Percentiles rank a stretch among this genome's conserved stretches.
These are phyloP conservation scores for Omphaloscelis lunosa DNA, from an alignment of 2,888 invertebrate species.

Conservation along the genomic window DNA sequence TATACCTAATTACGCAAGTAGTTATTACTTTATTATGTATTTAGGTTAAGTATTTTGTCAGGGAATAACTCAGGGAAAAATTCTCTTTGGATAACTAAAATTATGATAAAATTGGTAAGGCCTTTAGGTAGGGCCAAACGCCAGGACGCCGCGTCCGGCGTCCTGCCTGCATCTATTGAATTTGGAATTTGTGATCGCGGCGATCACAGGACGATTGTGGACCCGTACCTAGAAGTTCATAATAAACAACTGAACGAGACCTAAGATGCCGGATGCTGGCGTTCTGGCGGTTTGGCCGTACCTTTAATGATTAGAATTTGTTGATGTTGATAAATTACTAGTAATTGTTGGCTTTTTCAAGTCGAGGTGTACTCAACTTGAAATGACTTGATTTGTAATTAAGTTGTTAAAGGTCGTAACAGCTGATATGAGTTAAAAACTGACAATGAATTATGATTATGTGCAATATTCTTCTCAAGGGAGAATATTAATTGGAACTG, in stretches of 20 bases:
- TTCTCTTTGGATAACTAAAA: constrained; percentile 71
- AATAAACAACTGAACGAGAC: not conserved
- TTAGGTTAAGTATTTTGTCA: constrained; percentile 66
- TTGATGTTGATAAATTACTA: constrained; percentile 81
- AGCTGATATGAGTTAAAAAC: constrained; percentile 51
- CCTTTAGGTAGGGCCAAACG: constrained; percentile 66
- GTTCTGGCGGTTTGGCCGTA: constrained; percentile 12
- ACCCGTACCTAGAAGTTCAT: not conserved
- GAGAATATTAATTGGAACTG: constrained; percentile 30
- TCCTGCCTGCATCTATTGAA: not conserved
- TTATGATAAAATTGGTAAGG: constrained; percentile 73
- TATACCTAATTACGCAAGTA: constrained; percentile 57
- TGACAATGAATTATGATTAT: constrained; percentile 40
- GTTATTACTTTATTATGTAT: constrained; percentile 56
- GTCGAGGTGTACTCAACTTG: constrained; percentile 50
- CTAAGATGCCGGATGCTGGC: not conserved
- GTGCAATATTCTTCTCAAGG: constrained; percentile 15
- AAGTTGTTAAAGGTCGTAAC: constrained; percentile 67
- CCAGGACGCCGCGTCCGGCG: not conserved
- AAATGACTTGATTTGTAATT: constrained; percentile 65
- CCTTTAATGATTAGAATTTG: constrained; percentile 77
- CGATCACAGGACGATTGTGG: no score
- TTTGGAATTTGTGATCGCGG: not conserved
- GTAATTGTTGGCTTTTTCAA: constrained; percentile 77
- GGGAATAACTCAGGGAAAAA: constrained; percentile 58